Evolutionary conservation across 2,888 invertebrate species (phyloP).

Genomic region (Cerceris ruficornis): DNA sequence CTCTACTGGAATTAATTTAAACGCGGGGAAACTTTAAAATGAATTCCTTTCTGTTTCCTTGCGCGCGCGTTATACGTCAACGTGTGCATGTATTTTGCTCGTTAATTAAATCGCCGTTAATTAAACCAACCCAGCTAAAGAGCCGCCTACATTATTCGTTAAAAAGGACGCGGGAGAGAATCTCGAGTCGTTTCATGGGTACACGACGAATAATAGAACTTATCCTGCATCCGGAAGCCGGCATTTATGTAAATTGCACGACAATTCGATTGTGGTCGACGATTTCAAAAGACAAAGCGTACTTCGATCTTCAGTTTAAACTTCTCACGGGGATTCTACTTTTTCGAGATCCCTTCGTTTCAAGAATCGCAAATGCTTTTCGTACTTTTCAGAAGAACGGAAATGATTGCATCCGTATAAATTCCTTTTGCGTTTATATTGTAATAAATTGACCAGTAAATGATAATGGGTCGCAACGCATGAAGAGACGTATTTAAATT

Average conservation of each 20-base stretch:
- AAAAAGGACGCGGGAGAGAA: neutral
- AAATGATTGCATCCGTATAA: no score
- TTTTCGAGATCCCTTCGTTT: no score
- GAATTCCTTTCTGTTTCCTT: neutral
- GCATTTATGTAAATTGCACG: neutral
- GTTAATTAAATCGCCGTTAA: slow-evolving; percentile 15
- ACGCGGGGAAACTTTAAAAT: no score
- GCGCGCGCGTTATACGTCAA: neutral
- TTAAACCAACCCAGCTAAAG: slow-evolving; percentile 9
- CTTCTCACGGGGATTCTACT: no score
- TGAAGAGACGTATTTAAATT: no score
- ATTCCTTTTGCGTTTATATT: no score
- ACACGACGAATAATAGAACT: neutral
- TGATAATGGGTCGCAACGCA: no score
- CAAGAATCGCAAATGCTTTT: neutral
- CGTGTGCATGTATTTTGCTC: neutral
- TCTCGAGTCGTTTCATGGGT: slow-evolving; percentile 1
- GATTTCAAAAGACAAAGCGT: no score
- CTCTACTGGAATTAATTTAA: no score
- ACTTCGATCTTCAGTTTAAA: no score
- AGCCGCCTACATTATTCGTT: neutral
- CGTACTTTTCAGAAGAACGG: no score
- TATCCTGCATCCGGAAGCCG: neutral
- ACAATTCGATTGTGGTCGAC: neutral
- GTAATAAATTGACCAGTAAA: no score